A percentile compares a stretch with the other conserved stretches of the same genome.
phyloP scores from a whole-genome alignment of 37 sponge, comb jelly and placozoan species.

The Amphimedon queenslandica region DNA sequence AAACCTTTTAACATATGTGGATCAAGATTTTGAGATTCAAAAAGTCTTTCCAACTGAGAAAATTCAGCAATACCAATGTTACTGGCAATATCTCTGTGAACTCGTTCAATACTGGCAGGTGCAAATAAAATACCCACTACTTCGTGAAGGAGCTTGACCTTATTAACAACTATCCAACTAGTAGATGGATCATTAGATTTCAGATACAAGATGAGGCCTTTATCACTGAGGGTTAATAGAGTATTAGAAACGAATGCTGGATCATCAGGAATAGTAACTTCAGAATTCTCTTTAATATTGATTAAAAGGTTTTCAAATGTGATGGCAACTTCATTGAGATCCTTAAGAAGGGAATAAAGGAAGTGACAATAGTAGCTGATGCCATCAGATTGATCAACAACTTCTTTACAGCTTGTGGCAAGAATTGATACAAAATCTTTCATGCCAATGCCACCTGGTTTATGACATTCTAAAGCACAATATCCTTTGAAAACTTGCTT shows the following conservation, averaged over 20 bases:
- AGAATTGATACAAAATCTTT: neutral
- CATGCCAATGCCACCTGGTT: neutral
- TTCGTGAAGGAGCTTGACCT: neutral
- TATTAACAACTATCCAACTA: constrained; percentile 16
- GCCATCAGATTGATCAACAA: neutral
- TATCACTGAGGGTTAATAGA: neutral
- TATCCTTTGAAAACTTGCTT: neutral
- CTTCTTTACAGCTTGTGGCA: neutral
- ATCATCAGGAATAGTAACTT: neutral
- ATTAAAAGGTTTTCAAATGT: neutral
- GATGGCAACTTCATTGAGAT: neutral
- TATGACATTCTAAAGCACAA: neutral
- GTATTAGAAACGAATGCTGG: neutral
- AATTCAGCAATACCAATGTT: constrained; percentile 2
- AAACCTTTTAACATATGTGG: constrained; percentile 14
- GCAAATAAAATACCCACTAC: neutral
- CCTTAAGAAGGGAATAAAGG: neutral
- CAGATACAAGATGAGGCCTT: constrained; percentile 6
- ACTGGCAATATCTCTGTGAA: neutral
- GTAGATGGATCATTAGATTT: neutral
- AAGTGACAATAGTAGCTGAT: constrained; percentile 8
- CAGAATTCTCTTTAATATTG: neutral
- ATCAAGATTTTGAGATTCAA: neutral
- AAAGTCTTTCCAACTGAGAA: neutral
- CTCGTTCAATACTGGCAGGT: neutral